Evolutionary conservation across 2,113 vertebrate genomes (phyloP).

Genomic region (Dasyurus viverrinus): DNA sequence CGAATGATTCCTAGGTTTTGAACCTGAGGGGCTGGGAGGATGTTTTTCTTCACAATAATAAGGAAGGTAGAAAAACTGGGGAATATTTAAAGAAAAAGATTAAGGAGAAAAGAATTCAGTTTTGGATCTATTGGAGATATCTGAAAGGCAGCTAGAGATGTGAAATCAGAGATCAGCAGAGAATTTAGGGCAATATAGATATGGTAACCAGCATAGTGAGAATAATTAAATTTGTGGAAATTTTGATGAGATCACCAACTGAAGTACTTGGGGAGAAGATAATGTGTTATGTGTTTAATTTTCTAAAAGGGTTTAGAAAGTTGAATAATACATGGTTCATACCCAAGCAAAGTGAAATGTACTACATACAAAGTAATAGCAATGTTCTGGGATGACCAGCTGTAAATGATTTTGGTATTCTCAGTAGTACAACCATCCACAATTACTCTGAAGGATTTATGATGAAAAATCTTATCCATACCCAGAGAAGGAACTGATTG

Average conservation of each 20-base stretch:
- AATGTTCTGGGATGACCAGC: too few relatives aligned
- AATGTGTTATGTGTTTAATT: neutral
- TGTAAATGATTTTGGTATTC: too few relatives aligned
- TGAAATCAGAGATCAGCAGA: neutral
- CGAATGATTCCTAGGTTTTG: neutral
- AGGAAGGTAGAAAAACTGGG: neutral
- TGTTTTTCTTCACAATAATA: neutral
- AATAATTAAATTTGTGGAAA: neutral
- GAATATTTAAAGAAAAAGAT: neutral
- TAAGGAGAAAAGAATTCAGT: neutral
- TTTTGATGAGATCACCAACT: neutral
- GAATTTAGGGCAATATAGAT: neutral
- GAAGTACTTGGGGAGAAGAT: neutral
- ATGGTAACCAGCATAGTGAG: neutral
- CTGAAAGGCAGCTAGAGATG: too few relatives aligned
- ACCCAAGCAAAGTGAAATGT: neutral
- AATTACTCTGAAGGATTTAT: too few relatives aligned
- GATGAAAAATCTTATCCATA: too few relatives aligned
- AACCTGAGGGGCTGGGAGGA: neutral
- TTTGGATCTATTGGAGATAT: neutral
- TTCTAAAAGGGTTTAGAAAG: neutral
- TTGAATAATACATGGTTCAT: neutral
- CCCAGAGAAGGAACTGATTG: too few relatives aligned
- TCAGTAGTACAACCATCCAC: too few relatives aligned
- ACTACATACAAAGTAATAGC: too few relatives aligned